Percentiles rank a stretch among this genome's conserved stretches.
phyloP scores from a whole-genome alignment of 2,113 vertebrate genomes.

The Monopterus albus region DNA sequence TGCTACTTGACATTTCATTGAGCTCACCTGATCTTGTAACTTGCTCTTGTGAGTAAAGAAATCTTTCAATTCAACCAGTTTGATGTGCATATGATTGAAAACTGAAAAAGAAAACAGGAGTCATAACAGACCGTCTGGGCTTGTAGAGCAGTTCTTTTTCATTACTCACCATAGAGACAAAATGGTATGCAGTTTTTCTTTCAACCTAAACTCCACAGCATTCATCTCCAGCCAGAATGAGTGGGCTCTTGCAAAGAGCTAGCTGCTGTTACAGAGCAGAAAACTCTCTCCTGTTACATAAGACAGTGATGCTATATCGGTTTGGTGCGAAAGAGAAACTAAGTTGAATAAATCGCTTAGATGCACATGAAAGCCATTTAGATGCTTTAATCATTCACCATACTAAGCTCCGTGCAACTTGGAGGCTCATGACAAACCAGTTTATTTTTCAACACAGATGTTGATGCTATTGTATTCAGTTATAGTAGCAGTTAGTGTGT shows the following conservation, averaged over 20 bases:
- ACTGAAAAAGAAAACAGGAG: neutral
- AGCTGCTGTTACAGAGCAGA: constrained; percentile 15
- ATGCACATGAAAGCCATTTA: neutral
- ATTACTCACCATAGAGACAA: neutral
- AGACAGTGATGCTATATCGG: constrained; percentile 16
- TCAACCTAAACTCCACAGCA: constrained; percentile 1
- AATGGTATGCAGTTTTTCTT: neutral
- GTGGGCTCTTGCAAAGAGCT: constrained; percentile 13
- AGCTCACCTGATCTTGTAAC: constrained; percentile 13
- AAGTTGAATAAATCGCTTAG: constrained; percentile 4
- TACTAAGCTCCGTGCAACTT: neutral
- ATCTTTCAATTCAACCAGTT: constrained; percentile 7
- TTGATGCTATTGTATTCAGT: neutral
- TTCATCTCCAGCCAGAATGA: constrained; percentile 9
- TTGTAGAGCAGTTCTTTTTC: neutral
- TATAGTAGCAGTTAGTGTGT: neutral
- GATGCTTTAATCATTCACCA: neutral
- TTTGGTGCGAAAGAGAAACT: neutral
- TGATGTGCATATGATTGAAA: constrained; percentile 20
- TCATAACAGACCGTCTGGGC: neutral
- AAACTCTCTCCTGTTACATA: constrained; percentile 26
- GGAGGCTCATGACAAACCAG: constrained; percentile 20
- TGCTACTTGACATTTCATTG: constrained; percentile 17
- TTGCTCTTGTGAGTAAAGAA: neutral
- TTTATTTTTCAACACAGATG: constrained; percentile 4